These are phyloP conservation scores for Lepisosteus oculatus DNA, from an alignment of 2,113 vertebrate species.

Conservation along the genomic window DNA sequence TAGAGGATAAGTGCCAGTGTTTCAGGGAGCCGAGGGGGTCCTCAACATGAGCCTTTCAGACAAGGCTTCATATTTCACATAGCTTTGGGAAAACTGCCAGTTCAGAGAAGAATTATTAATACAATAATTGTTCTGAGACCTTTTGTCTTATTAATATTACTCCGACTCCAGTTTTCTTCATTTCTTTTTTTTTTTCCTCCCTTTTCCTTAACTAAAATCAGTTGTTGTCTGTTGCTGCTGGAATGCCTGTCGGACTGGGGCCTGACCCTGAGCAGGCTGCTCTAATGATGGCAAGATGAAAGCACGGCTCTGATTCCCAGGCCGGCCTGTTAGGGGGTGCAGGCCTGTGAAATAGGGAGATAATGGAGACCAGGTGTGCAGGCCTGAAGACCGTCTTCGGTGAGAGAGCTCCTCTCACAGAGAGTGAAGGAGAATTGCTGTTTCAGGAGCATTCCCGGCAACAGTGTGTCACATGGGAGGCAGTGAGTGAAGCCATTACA, in stretches of 20 bases:
- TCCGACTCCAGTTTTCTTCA: conserved; percentile 38
- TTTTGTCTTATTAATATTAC: conserved; percentile 61
- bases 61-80: conserved; percentile 55
- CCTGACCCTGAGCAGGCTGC: conserved; percentile 70
- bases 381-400: conserved; percentile 60
- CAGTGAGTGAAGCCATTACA: no score
- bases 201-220: conserved; percentile 60
- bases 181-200: conserved; percentile 17
- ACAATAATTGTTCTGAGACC: conserved; percentile 65
- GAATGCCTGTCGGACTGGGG: conserved; percentile 68
- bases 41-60: conserved; percentile 37
- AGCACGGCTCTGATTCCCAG: conserved; percentile 75
- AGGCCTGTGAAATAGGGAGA: conserved; percentile 67
- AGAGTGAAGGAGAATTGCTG: conserved; percentile 45
- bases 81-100: conserved; percentile 57
- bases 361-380: conserved; percentile 77
- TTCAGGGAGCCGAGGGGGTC: conserved; percentile 26
- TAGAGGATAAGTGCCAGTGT: no score
- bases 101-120: conserved; percentile 63
- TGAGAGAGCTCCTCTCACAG: conserved; percentile 59
- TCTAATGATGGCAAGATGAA: conserved; percentile 80
- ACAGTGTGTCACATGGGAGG: no score
- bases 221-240: conserved; percentile 64
- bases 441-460: no score
- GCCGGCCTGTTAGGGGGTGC: conserved; percentile 68